Percentiles rank a stretch among this genome's conserved stretches.
These are phyloP conservation scores for Paradoxurus hermaphroditus DNA, from an alignment of 2,113 vertebrate species.

Conservation along the genomic window DNA sequence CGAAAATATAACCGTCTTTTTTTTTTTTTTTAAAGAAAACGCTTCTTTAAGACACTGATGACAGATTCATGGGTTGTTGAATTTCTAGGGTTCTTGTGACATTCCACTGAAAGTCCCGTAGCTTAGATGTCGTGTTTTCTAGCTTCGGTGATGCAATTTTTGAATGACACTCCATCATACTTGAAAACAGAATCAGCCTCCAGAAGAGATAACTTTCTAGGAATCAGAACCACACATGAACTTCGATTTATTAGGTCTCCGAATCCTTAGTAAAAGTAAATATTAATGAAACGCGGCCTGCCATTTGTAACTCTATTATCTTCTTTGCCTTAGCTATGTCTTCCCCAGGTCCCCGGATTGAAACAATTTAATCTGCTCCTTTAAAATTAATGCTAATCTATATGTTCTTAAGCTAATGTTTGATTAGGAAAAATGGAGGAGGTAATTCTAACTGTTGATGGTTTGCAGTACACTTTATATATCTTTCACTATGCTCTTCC, in stretches of 20 bases:
- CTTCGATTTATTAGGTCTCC: background rate
- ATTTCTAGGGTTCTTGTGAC: background rate
- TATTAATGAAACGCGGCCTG: background rate
- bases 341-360: background rate
- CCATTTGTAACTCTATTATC: accelerated
- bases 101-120: background rate
- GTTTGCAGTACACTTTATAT: background rate
- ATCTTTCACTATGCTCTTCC: background rate
- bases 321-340: background rate
- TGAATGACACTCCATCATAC: background rate
- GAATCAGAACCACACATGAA: background rate
- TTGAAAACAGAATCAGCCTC: background rate
- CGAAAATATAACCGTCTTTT: background rate
- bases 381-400: background rate
- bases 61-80: background rate
- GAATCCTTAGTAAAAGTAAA: background rate
- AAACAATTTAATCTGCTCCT: background rate
- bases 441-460: background rate
- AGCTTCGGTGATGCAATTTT: background rate
- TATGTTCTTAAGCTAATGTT: background rate
- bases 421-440: background rate
- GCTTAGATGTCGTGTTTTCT: background rate
- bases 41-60: background rate
- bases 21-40: background rate
- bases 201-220: background rate